phyloP scores from a whole-genome alignment of 2,888 invertebrate species.

The Petrolisthes manimaculis region DNA sequence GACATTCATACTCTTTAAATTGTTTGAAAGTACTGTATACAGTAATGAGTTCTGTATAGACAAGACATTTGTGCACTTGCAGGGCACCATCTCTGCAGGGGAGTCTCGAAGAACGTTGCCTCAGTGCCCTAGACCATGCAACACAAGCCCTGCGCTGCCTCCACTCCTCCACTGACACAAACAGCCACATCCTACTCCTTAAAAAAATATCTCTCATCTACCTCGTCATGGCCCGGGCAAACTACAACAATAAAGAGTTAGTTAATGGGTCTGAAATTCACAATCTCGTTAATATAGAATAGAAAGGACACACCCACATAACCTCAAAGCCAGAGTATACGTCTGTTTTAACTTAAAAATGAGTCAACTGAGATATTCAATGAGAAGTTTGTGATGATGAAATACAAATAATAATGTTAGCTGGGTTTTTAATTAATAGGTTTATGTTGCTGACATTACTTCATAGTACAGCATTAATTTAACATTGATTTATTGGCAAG shows the following conservation, averaged over 20 bases:
- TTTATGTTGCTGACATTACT: too few species aligned
- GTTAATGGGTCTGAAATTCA: neutral
- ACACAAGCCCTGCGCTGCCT: slow-evolving; percentile 62
- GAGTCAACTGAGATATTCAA: too few species aligned
- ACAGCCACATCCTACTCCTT: slow-evolving; percentile 77
- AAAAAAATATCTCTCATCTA: slow-evolving; percentile 87
- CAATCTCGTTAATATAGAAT: too few species aligned
- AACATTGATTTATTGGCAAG: too few species aligned
- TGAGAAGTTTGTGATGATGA: too few species aligned
- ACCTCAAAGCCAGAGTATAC: too few species aligned
- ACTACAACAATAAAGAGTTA: slow-evolving; percentile 75
- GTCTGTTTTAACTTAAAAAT: too few species aligned
- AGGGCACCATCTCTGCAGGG: slow-evolving; percentile 53
- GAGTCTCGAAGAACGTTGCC: slow-evolving; percentile 48
- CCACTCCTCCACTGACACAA: slow-evolving; percentile 20
- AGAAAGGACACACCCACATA: too few species aligned
- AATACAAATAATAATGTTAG: too few species aligned
- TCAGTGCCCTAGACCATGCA: slow-evolving; percentile 53
- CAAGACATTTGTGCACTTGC: neutral
- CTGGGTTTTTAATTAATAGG: too few species aligned
- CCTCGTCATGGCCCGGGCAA: slow-evolving; percentile 82
- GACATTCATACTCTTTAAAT: too few species aligned
- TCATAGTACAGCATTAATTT: too few species aligned
- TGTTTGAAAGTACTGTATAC: neutral
- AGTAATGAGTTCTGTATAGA: neutral